Base-by-base conservation (phyloP, 2,888 invertebrate species). In the Pemphredon lugubris region DNA sequence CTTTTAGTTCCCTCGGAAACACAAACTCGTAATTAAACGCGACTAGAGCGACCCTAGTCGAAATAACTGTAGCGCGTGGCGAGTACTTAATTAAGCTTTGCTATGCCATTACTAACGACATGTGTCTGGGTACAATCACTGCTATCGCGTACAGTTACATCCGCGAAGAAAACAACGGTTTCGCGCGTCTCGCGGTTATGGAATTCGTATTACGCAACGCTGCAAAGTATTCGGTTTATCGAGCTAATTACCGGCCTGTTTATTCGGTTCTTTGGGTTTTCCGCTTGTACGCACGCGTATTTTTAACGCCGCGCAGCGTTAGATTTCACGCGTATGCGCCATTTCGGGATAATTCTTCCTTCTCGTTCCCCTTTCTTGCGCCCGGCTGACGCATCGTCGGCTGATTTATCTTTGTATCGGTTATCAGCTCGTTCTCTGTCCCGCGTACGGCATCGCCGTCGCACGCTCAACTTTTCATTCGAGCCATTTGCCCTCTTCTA, bases 191-290 rank as follows among this genome's bases (percentile, higher is more conserved):
- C 69, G 44, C 23, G 78, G 75, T 76, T 78, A 78, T 30, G 63
- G 75, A 61, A 70, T 78, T 63, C 57, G 53, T 40, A 58, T 76
- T 76, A 76, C 59, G 75, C 70, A 76, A 76, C 73, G 60, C 63
- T 58, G 58, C 65, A 64, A 63, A 70, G 59, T 75, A 61, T 66
- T 60, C 45, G 45, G 51, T 16, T 65, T 76, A 78, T 76, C 76
- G 59, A 48, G 51, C 47, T 74, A 76, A 76, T 76, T 76, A 76
- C 66, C 58, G 55, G 48, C 50, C 44, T 60, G 53, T 65, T 74
- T 55, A 53, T 54, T 64, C 68, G 51, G 40, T 70, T 58, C 60
- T 73, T 65, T 77, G 45, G 53, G 65, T 76, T 61, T 57, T 37
- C 54, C 7, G 40, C 7, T 45, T 26, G 21, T 26, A 16, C 21